Evolutionary conservation across 2,113 vertebrate species (phyloP).

Genomic region (Ceratotherium simum): DNA sequence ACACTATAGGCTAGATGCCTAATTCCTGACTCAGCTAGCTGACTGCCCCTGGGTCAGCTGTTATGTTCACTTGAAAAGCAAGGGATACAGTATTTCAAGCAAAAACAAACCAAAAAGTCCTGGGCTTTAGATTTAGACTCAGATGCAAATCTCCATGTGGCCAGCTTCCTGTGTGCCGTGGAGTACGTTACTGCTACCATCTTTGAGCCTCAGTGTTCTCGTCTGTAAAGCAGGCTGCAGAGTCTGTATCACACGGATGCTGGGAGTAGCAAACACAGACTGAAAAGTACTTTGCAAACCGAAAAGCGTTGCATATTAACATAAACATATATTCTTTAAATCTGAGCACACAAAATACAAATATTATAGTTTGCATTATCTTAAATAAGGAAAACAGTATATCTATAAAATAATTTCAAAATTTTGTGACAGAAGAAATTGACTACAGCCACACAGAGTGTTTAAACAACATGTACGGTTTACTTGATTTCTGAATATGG

Average conservation of each 20-base stretch:
- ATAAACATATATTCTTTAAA: neutral
- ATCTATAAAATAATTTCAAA: conserved; percentile 12
- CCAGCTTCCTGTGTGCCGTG: neutral
- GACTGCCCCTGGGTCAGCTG: neutral
- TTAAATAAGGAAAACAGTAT: neutral
- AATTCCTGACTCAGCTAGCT: neutral
- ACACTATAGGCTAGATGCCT: rapidly evolving
- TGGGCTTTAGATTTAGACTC: neutral
- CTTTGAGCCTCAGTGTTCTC: neutral
- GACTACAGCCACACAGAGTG: neutral
- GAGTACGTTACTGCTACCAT: neutral
- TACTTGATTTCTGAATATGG: conserved; percentile 21
- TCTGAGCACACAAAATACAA: neutral
- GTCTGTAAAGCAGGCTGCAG: neutral
- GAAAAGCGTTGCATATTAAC: neutral
- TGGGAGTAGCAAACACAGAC: neutral
- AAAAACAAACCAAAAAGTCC: neutral
- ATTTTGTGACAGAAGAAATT: conserved; percentile 3
- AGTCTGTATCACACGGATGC: neutral
- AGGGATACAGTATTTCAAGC: neutral
- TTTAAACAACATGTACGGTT: neutral
- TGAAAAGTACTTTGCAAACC: conserved; percentile 8
- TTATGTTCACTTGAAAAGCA: neutral
- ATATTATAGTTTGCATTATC: neutral
- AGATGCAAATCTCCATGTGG: neutral